Percentiles rank a stretch among this genome's conserved stretches.
Conservation (phyloP, 2,888 invertebrate genomes). For the Oscheius sp. region DNA sequence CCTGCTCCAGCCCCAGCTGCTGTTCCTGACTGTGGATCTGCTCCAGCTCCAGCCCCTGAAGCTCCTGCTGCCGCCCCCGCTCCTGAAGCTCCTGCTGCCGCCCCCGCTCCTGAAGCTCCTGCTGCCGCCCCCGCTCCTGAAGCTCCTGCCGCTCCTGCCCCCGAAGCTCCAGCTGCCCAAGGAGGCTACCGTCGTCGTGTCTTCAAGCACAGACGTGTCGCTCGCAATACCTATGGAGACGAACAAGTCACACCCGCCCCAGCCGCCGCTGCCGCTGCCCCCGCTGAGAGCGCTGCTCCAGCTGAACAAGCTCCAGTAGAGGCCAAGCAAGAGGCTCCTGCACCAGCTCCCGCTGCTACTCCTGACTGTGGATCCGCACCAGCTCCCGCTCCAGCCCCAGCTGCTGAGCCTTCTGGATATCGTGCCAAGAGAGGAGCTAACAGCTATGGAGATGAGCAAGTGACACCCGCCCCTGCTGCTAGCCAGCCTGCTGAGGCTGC, state of each 20-base stretch:
- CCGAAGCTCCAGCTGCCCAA: constrained; percentile 24
- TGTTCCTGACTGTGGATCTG: constrained; percentile 1
- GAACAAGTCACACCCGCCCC: constrained; percentile 32
- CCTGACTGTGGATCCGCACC: background rate
- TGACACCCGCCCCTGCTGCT: constrained; percentile 1
- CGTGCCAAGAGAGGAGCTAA: constrained; percentile 16
- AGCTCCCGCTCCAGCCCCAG: background rate
- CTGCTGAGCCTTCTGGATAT: background rate
- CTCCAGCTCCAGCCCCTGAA: constrained; percentile 6
- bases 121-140: constrained; percentile 33
- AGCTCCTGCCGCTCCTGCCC: constrained; percentile 18
- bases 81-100: constrained; percentile 20
- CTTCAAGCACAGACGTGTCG: constrained; percentile 21
- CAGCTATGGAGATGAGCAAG: constrained; percentile 1
- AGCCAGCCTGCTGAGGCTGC: background rate
- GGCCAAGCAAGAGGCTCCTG: constrained; percentile 29
- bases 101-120: constrained; percentile 10
- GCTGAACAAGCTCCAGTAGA: constrained; percentile 31
- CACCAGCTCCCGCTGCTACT: constrained; percentile 26
- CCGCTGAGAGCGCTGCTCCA: constrained; percentile 31
- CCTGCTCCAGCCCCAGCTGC: constrained; percentile 4
- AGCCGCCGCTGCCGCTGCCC: constrained; percentile 32
- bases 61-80: constrained; percentile 15
- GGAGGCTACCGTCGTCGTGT: constrained; percentile 26
- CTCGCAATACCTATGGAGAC: constrained; percentile 47